phyloP scores from a whole-genome alignment of 2,888 invertebrate species.

The Orgyia antiqua region DNA sequence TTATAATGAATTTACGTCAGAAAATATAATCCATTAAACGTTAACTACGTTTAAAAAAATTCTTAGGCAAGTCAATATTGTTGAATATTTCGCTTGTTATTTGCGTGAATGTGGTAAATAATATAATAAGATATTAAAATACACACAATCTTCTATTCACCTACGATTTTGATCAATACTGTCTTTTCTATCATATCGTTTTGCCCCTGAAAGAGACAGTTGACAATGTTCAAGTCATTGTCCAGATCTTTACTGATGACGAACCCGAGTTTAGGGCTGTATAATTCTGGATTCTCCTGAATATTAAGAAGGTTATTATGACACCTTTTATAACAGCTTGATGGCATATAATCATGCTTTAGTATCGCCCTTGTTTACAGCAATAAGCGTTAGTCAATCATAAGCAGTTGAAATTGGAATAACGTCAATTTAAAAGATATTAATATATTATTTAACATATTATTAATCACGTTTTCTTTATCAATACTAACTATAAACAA shows the following conservation, averaged over 20 bases:
- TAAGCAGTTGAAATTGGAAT: constrained; percentile 33
- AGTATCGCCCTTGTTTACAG: constrained; percentile 36
- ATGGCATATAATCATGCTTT: constrained; percentile 44
- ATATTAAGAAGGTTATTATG: constrained; percentile 57
- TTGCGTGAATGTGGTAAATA: constrained; percentile 44
- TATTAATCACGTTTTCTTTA: too few species aligned
- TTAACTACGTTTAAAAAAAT: too few species aligned
- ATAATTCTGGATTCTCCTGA: constrained; percentile 58
- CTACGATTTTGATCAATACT: constrained; percentile 60
- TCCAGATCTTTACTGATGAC: constrained; percentile 46
- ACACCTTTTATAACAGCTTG: constrained; percentile 25
- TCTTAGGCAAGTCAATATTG: too few species aligned
- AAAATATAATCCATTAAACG: too few species aligned
- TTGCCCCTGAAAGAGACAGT: constrained; percentile 48
- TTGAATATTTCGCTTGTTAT: too few species aligned
- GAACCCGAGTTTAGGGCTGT: constrained; percentile 67
- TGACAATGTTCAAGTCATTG: constrained; percentile 33
- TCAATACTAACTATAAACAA: too few species aligned
- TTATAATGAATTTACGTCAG: too few species aligned
- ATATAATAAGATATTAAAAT: constrained; percentile 32
- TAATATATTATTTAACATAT: constrained; percentile 1
- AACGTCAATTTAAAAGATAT: constrained; percentile 16
- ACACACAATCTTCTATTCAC: constrained; percentile 56
- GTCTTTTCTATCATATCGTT: constrained; percentile 34
- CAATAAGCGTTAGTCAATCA: constrained; percentile 53